Conservation (phyloP, 2,888 invertebrate species). For the Zaprionus lineosus region DNA sequence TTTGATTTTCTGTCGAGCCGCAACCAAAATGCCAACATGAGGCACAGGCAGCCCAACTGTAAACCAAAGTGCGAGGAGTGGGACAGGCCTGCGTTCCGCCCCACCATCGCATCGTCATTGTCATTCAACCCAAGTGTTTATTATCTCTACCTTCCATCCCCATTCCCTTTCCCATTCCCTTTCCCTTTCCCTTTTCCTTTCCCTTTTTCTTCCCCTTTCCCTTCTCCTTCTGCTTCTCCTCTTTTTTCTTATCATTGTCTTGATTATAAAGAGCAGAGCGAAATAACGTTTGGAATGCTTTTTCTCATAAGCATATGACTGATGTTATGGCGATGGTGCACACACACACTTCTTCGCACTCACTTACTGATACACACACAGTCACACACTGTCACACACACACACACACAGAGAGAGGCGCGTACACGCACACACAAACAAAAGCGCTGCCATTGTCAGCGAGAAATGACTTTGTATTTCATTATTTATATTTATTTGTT, state of each 20-base stretch:
- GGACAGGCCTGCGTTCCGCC: neutral
- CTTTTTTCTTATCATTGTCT: slow-evolving; percentile 45
- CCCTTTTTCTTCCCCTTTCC: slow-evolving; percentile 24
- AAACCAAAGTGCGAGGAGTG: neutral
- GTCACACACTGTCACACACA: neutral
- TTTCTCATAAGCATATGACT: slow-evolving; percentile 15
- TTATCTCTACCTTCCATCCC: slow-evolving; percentile 36
- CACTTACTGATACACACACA: neutral
- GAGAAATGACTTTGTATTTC: slow-evolving; percentile 63
- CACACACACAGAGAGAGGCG: neutral
- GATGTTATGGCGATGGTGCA: too few species aligned
- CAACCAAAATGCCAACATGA: slow-evolving; percentile 18
- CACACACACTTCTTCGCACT: too few species aligned
- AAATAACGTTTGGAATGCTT: slow-evolving; percentile 2
- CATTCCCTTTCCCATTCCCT: neutral
- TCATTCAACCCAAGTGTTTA: slow-evolving; percentile 55
- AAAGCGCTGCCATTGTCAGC: slow-evolving; percentile 47
- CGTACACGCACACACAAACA: neutral
- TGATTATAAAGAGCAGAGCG: slow-evolving; percentile 47
- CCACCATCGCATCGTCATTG: slow-evolving; percentile 1
- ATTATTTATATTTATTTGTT: slow-evolving; percentile 75
- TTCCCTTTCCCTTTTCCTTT: slow-evolving; percentile 9
- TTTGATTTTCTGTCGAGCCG: slow-evolving; percentile 33
- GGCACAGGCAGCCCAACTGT: neutral
- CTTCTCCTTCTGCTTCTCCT: too few species aligned